Evolutionary conservation across 2,888 invertebrate species (phyloP).

Genomic region (Caenorhabditis japonica): DNA sequence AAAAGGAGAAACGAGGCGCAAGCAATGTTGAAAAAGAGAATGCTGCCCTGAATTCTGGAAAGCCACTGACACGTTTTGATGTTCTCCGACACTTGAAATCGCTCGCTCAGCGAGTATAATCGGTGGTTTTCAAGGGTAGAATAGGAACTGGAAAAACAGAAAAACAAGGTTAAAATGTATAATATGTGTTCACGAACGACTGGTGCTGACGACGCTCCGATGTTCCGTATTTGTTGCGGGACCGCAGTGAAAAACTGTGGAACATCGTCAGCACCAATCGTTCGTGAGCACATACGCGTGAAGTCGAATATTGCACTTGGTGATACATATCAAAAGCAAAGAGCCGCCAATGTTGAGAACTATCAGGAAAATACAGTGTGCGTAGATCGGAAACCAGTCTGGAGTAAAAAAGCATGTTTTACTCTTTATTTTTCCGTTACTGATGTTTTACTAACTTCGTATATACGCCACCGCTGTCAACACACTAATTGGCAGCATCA

Average conservation of each 20-base stretch:
- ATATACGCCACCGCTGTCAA: constrained; percentile 42
- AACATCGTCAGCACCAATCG: too few relatives aligned
- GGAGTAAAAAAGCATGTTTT: constrained; percentile 1
- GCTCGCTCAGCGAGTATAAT: constrained; percentile 41
- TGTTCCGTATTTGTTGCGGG: too few relatives aligned
- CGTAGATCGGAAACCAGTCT: constrained; percentile 44
- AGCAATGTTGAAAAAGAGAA: constrained; percentile 45
- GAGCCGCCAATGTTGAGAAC: constrained; percentile 37
- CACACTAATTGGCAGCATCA: constrained; percentile 41
- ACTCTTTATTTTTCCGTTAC: too few relatives aligned
- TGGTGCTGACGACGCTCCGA: too few relatives aligned
- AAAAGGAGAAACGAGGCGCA: constrained; percentile 42
- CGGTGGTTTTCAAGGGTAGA: constrained; percentile 30
- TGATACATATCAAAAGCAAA: constrained; percentile 28
- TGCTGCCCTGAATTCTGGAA: constrained; percentile 31
- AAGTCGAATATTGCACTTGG: constrained; percentile 39
- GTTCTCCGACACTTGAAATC: constrained; percentile 52
- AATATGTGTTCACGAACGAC: too few relatives aligned
- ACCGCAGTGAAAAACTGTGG: too few relatives aligned
- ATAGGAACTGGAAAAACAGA: constrained; percentile 30
- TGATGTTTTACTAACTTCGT: constrained; percentile 27
- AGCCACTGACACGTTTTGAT: constrained; percentile 54
- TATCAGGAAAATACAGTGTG: constrained; percentile 24
- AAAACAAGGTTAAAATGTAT: not conserved
- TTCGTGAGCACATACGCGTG: constrained; percentile 17